Base-by-base conservation (phyloP, 2,888 invertebrate species). In the Tetragonula carbonaria region DNA sequence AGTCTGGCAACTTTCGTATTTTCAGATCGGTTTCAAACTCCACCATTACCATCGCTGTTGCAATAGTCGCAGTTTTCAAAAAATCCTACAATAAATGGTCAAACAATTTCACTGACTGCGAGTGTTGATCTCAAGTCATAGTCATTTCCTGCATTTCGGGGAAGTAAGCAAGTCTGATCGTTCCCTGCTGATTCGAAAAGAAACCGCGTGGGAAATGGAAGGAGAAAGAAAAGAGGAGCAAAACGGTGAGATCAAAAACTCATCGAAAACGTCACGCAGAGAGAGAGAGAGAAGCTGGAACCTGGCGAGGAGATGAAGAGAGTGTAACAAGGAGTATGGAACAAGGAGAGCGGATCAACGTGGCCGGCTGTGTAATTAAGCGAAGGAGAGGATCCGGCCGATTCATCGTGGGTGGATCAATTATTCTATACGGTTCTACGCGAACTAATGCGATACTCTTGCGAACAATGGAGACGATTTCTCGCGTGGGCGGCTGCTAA, bases 381-480 rank as follows among this genome's bases (percentile, higher is more conserved):
- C 72, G 59, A n/a, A 77, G 72, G 66, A 78, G 59, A 76, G 66
- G 63, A 76, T 66, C 71, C 67, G 57, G 66, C 18, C 81, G 74
- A 63, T 57, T 63, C 38, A 65, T 66, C 82, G 85, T 87, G 87
- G 87, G 85, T 67, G 70, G 85, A 77, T 68, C 82, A 87, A 87
- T 87, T 85, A 87, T 87, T 85, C 62, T 53, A 70, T 63, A 33
- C 57, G 74, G 73, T 73, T 76, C 28, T 28, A 28, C 63, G 74
- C 81, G 82, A 87, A 87, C 85, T 85, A 87, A 85, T 87, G 77
- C 85, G 85, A 82, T 81, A 79, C 71, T 57, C 72, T 67, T 72
- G 38, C 75, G 76, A 83, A 87, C 87, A 87, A 87, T 87, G 85
- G 85, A 80, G 71, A 85, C 76, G 81, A 87, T 82, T 74, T 73